Evolutionary conservation across 2,113 vertebrate genomes (phyloP), one percentile per base, ranked within the genome.

Genomic region (Caretta caretta): DNA sequence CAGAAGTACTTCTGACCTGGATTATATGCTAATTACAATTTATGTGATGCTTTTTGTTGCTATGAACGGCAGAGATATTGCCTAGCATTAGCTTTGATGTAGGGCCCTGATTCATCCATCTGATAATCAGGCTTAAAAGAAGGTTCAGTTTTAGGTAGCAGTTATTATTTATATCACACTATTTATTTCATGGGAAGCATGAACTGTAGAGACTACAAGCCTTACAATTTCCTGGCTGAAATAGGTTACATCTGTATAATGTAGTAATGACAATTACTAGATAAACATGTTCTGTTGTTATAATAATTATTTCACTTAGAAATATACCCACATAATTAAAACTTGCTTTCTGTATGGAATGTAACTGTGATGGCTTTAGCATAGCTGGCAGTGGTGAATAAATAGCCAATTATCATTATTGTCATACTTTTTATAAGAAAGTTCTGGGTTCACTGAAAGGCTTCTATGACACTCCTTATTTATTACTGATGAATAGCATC

Each of bases 341-440:
- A 76, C 12, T 87, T 13, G 0, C 6, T 91, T 88, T 89, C 12
- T 25, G 53, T 59, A 10, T 59, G 16, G 42, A 81, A 13, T 19
- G 50, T 4, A 3, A 12, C 17, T 75, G 5, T 31, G 93, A 89
- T 79, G 3, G 4, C 17, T 62, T 54, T 27, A 83, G 3, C 16
- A 83, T 9, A 80, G 42, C 9, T 91, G 1, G 2, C 54, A 89
- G 48, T 29, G 10, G 29, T 56, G 90, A 94, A 94, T 57, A 87
- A 89, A 38, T 54, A 86, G 48, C 31, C 87, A 89, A 94, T 94
- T 93, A 56, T 62, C 42, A 90, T 90, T 89, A 59, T 54, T 14
- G 25, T 87, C 57, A 80, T 84, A 89, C 13, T 89, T 89, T 75
- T 53, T 35, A 57, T 83, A 51, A 80, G 17, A 22, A 14, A 48